Evolutionary conservation across 2,797 vertebrate species (phyloP), one percentile per base, ranked within the genome.

Genomic region (Gadopsis bispinosus): DNA sequence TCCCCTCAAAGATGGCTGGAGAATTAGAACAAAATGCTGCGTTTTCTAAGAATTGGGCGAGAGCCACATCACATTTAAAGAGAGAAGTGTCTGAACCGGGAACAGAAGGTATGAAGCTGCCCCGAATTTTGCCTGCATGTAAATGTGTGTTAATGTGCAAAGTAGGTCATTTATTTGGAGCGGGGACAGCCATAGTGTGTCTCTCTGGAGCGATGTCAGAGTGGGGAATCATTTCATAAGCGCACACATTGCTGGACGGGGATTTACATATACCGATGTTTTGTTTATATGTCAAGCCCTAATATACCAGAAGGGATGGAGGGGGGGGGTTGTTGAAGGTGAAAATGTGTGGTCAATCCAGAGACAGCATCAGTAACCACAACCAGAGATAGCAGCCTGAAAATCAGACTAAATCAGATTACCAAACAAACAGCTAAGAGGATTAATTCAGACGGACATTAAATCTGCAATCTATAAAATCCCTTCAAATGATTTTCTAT

Each of bases 101-200:
- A 86, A 80, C 77, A 75, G 81, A 83, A 86, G 85, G 73, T 64
- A 88, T 60, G 69, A 88, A 85, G 87, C 90, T 80, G 83, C 81
- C 84, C 83, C 78, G 78, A 83, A 90, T 89, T 89, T 86, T 39
- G 88, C 88, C 84, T 84, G 85, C 86, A 82, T 92, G 85, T 91
- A 91, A 93, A 93, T 92, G 91, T 93, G 92, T 93, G 89, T 89
- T 91, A 94, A 89, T 92, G 91, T 91, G 89, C 85, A 92, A 95
- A 94, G 93, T 95, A 94, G 95, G 94, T 95, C 93, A 94, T 91
- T 94, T 93, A 93, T 95, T 92, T 94, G 92, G 93, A 95, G 88
- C 91, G 45, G 91, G 85, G 82, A 88, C 91, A 89, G 86, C 86
- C 84, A 67, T 84, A 76, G 84, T 82, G 83, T 85, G 87, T 72